phyloP scores from a whole-genome alignment of 1,140 invertebrate genomes.

The Aphis craccivora region DNA sequence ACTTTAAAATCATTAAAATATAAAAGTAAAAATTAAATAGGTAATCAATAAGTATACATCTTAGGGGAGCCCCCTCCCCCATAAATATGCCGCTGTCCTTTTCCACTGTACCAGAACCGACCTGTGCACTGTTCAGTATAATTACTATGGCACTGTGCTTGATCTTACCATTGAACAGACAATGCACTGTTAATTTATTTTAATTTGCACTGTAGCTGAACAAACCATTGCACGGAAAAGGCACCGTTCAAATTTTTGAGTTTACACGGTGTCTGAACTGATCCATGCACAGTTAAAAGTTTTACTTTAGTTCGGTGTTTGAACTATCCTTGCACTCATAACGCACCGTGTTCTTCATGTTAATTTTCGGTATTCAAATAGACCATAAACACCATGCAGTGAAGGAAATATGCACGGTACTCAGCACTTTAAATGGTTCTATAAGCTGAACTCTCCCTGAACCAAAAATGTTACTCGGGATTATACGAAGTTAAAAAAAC shows the following conservation, averaged over 20 bases:
- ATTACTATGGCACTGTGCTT: not conserved
- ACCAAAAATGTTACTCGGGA: conserved; percentile 11
- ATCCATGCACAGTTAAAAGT: too few species aligned
- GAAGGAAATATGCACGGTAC: not conserved
- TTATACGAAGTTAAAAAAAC: too few species aligned
- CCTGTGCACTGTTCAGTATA: not conserved
- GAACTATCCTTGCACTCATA: not conserved
- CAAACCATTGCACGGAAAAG: not conserved
- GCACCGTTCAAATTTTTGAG: too few species aligned
- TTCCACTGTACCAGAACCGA: not conserved
- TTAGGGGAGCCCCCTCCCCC: too few species aligned
- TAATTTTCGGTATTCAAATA: conserved; percentile 24
- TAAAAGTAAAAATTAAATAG: too few species aligned
- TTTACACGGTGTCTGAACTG: too few species aligned
- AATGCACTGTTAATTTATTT: not conserved
- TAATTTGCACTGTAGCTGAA: not conserved
- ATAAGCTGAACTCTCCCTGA: not conserved
- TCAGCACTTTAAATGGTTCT: not conserved
- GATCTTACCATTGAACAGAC: not conserved
- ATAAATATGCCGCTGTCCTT: too few species aligned
- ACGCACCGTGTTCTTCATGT: not conserved
- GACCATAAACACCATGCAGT: not conserved
- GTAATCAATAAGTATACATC: too few species aligned
- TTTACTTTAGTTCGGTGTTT: too few species aligned
- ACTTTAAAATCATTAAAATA: too few species aligned